Conservation (phyloP, 2,797 vertebrate genomes). For the Morus bassanus region DNA sequence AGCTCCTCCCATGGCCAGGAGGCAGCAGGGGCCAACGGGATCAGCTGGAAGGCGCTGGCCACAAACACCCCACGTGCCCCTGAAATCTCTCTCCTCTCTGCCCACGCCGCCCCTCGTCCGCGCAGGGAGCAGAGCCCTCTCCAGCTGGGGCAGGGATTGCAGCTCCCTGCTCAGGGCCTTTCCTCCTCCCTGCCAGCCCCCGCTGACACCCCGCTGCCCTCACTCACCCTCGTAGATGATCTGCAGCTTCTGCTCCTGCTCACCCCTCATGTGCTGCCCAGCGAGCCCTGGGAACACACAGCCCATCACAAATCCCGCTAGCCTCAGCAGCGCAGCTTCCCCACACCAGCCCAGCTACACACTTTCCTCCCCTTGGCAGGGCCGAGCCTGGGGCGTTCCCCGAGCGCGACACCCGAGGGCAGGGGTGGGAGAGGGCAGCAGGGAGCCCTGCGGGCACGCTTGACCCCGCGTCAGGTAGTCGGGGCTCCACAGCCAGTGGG, state of each 20-base stretch:
- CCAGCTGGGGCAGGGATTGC: background rate
- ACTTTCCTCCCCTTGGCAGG: background rate
- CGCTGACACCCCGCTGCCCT: background rate
- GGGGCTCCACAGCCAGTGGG: background rate
- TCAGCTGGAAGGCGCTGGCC: background rate
- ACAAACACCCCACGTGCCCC: fast-evolving
- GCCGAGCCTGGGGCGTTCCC: background rate
- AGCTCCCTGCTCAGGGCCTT: background rate
- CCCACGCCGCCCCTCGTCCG: fast-evolving
- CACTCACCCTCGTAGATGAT: background rate
- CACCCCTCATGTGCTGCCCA: fast-evolving
- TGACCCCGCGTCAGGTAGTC: fast-evolving
- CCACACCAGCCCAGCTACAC: too few relatives aligned
- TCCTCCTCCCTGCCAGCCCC: background rate
- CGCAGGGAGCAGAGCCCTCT: background rate
- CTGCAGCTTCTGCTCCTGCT: too few relatives aligned
- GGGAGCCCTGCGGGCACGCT: background rate
- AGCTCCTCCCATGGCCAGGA: background rate
- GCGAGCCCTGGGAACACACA: background rate
- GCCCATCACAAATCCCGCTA: background rate
- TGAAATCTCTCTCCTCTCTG: background rate
- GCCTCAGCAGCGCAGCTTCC: background rate
- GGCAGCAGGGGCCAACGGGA: background rate
- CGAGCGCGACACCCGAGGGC: fast-evolving
- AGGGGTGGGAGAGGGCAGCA: too few relatives aligned